A percentile compares a stretch with the other conserved stretches of the same genome.
Evolutionary conservation across 2,888 invertebrate species (phyloP).

Genomic region (Pandemis heparana): DNA sequence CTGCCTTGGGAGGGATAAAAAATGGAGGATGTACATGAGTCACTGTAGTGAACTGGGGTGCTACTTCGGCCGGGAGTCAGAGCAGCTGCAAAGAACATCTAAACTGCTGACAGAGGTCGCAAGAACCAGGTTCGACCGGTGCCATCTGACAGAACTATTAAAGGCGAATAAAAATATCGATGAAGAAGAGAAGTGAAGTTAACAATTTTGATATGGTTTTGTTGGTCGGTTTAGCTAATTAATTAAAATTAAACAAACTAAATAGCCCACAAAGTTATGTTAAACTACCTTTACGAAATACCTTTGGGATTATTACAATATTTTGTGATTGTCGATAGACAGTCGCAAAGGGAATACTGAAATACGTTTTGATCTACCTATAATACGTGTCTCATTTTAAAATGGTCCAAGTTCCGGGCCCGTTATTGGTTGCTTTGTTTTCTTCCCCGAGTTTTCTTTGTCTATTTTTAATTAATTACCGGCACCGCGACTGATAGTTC

Average conservation of each 20-base stretch:
- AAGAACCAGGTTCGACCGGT: slow-evolving; percentile 55
- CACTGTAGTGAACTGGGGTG: slow-evolving; percentile 61
- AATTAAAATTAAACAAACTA: not conserved
- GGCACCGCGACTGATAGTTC: not conserved
- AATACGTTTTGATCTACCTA: too few relatives aligned
- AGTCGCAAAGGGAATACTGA: too few relatives aligned
- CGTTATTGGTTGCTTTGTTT: too few relatives aligned
- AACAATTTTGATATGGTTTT: not conserved
- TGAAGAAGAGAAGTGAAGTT: slow-evolving; percentile 39
- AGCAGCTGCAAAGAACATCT: slow-evolving; percentile 60
- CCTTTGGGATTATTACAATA: too few relatives aligned
- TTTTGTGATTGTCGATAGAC: too few relatives aligned
- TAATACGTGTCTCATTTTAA: too few relatives aligned
- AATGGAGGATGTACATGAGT: slow-evolving; percentile 74
- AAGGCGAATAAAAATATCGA: slow-evolving; percentile 35
- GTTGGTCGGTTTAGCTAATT: not conserved
- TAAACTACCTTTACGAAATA: too few relatives aligned
- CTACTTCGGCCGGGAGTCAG: slow-evolving; percentile 66
- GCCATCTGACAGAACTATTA: slow-evolving; percentile 54
- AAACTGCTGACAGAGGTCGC: slow-evolving; percentile 59
- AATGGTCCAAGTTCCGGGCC: too few relatives aligned
- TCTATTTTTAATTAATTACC: not conserved
- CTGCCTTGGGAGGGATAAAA: slow-evolving; percentile 63
- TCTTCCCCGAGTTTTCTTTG: not conserved
- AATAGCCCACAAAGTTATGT: too few relatives aligned